Evolutionary conservation across 2,797 vertebrate species (phyloP).

Genomic region (Xenops minutus): DNA sequence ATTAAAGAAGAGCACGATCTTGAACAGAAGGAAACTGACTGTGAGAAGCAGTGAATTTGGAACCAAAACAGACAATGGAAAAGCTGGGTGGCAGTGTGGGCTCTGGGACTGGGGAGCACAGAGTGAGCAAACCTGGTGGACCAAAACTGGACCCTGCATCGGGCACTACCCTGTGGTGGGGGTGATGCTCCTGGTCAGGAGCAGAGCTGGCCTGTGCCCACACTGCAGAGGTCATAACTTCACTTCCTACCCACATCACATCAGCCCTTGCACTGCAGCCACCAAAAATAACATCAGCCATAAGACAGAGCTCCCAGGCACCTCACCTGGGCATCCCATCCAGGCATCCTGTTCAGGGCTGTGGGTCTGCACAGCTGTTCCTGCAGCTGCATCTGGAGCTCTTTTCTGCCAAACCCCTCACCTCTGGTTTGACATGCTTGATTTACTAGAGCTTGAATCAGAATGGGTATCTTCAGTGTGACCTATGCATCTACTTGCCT

Average conservation of each 20-base stretch:
- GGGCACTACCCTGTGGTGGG: background rate
- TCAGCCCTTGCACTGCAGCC: background rate
- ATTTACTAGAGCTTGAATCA: background rate
- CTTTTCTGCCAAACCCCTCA: background rate
- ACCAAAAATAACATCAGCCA: background rate
- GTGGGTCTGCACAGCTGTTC: background rate
- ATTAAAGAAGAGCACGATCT: background rate
- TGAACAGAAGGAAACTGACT: background rate
- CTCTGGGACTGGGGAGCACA: background rate
- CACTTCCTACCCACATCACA: background rate
- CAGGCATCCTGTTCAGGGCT: background rate
- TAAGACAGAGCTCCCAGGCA: fast-evolving
- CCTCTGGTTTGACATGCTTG: background rate
- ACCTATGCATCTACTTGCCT: fast-evolving
- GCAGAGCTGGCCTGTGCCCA: background rate
- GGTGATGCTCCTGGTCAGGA: background rate
- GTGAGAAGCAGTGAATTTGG: background rate
- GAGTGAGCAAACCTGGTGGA: background rate
- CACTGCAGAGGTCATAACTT: background rate
- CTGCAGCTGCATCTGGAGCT: background rate
- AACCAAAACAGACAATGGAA: fast-evolving
- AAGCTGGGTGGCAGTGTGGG: background rate
- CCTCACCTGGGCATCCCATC: background rate
- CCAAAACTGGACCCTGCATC: fast-evolving
- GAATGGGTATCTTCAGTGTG: background rate